Base-by-base conservation (phyloP, 2,113 vertebrate species). In the Ranitomeya imitator region DNA sequence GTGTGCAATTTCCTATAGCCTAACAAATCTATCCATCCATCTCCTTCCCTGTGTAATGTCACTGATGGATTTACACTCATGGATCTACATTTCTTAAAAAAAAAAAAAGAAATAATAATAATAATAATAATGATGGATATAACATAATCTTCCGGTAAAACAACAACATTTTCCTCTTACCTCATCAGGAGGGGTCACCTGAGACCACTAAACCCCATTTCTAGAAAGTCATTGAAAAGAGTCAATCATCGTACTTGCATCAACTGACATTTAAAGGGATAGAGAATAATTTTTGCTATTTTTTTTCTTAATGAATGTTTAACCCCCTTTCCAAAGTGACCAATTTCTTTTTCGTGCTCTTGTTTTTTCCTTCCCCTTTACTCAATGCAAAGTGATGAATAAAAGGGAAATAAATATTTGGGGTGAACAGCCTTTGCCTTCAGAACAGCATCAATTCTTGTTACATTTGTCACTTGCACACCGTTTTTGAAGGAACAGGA, bases 11-110 rank as follows among this genome's bases (percentile, higher is more conserved):
- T 87, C 10, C 86, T 57, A 31, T 31, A 59, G 31, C 63, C 65
- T 81, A 73, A 82, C 86, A 81, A 82, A 82, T 87, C 63, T 81
- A 54, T 86, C 60, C 59, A 81, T 86, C 78, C 78, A 81, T 87
- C 63, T 60, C 52, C 74, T 81, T 31, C 79, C 54, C 79, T 11
- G 14, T 81, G 14, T 31, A 55, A 57, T 79, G 77, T 73, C 55
- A 54, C 63, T 81, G 78, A 60, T 87, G 65, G 61, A 87, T 55
- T 71, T 73, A 57, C 67, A 37, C 51, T 60, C 18, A 71, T 80
- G 14, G 79, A 45, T 73, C 63, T 73, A 73, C 67, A 60, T 23
- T 55, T 37, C 26, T 59, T 15, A 5, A 69, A 45, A 82, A 26
- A 52, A 51, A 52, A 76, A 10, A 84, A 71, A 51, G 21, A 76